Evolutionary conservation across 2,797 vertebrate genomes (phyloP).

Genomic region (Typhlichthys eigenmanni): DNA sequence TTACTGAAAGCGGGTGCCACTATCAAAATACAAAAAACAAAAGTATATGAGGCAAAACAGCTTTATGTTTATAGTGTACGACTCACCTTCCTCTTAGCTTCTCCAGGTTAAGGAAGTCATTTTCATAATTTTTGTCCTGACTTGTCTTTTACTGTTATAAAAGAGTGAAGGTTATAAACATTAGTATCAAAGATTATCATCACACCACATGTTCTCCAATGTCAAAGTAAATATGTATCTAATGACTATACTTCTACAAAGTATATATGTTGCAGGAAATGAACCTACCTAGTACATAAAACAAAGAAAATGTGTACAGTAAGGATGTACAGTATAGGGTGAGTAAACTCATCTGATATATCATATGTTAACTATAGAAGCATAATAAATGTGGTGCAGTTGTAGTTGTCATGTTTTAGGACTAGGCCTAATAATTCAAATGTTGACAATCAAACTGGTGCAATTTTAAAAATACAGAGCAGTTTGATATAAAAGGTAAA

Average conservation of each 20-base stretch:
- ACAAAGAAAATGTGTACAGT: not conserved
- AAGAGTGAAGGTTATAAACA: not conserved
- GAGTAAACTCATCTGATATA: not conserved
- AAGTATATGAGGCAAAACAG: constrained; percentile 5
- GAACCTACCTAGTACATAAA: too few relatives aligned
- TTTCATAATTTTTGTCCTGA: not conserved
- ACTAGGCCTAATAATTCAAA: not conserved
- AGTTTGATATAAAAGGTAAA: too few relatives aligned
- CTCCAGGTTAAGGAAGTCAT: not conserved
- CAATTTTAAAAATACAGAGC: not conserved
- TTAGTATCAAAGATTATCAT: too few relatives aligned
- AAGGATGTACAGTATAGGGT: not conserved
- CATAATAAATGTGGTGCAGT: too few relatives aligned
- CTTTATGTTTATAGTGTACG: not conserved
- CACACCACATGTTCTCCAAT: too few relatives aligned
- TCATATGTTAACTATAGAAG: not conserved
- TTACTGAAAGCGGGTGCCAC: constrained; percentile 21
- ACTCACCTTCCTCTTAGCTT: not conserved
- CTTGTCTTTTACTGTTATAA: constrained; percentile 3
- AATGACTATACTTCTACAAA: too few relatives aligned
- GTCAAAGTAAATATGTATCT: too few relatives aligned
- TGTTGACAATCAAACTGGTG: not conserved
- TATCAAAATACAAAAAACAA: constrained; percentile 21
- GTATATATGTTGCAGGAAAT: too few relatives aligned
- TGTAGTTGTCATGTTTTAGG: too few relatives aligned